A percentile compares a stretch with the other conserved stretches of the same genome.
Evolutionary conservation across 2,113 vertebrate genomes (phyloP).

Genomic region (Pantherophis guttatus): DNA sequence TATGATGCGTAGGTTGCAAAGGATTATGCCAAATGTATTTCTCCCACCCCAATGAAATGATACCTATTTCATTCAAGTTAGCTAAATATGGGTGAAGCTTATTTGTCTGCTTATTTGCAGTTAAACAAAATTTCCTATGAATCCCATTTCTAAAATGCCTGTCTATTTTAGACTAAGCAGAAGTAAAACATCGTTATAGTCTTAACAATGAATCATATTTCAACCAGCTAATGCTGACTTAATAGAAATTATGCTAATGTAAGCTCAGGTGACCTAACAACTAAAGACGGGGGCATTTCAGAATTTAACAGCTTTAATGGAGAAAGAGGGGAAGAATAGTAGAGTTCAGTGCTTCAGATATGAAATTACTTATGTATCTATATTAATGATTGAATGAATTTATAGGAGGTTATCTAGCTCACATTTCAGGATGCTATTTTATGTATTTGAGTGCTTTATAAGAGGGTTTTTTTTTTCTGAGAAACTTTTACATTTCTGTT

Average conservation of each 20-base stretch:
- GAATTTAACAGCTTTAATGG: not conserved
- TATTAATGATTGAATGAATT: not conserved
- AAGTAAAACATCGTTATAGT: not conserved
- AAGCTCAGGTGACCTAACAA: not conserved
- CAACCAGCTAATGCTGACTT: not conserved
- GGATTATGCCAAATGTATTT: not conserved
- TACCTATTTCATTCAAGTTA: not conserved
- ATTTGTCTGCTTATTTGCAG: not conserved
- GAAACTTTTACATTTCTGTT: constrained; percentile 12
- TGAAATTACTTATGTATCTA: not conserved
- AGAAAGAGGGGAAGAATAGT: not conserved
- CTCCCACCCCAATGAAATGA: not conserved
- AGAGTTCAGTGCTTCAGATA: not conserved
- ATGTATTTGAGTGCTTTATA: accelerated
- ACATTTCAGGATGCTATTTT: not conserved
- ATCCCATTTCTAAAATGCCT: not conserved
- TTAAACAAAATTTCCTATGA: not conserved
- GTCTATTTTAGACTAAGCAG: not conserved
- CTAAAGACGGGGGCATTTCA: not conserved
- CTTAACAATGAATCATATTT: not conserved
- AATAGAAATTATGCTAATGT: not conserved
- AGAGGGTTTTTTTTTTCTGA: accelerated
- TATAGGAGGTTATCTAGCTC: accelerated
- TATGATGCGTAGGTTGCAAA: not conserved
- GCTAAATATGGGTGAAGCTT: not conserved